A percentile compares a stretch with the other conserved stretches of the same genome.
Conservation (phyloP, 2,888 invertebrate species). For the Campoletis raptor region DNA sequence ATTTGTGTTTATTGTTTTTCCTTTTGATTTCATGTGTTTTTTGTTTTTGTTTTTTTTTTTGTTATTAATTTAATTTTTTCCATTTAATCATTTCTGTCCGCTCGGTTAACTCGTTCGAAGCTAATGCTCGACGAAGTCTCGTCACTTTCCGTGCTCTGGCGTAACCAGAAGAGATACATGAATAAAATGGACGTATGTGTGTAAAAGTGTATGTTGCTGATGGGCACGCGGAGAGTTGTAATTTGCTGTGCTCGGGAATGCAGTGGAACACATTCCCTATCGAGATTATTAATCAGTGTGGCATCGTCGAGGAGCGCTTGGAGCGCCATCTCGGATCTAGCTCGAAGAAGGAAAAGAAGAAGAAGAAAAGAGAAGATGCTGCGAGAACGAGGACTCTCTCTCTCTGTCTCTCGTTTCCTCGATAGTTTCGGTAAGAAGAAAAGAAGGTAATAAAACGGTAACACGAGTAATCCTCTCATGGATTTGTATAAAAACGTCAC, state of each 20-base stretch:
- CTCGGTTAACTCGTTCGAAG: slow-evolving; percentile 45
- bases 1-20: not conserved
- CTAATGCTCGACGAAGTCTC: slow-evolving; percentile 42
- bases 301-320: slow-evolving; percentile 20
- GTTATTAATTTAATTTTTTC: not conserved
- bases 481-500: not conserved
- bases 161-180: slow-evolving; percentile 21
- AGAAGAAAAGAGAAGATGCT: not conserved
- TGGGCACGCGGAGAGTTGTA: slow-evolving; percentile 48
- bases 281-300: slow-evolving; percentile 56
- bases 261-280: slow-evolving; percentile 38
- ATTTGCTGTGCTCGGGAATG: slow-evolving; percentile 49
- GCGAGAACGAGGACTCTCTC: slow-evolving; percentile 2
- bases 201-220: slow-evolving; percentile 23
- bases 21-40: not conserved
- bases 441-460: slow-evolving; percentile 38
- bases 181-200: slow-evolving; percentile 15
- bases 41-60: not conserved
- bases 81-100: not conserved
- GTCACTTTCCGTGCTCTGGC: slow-evolving; percentile 47
- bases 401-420: slow-evolving; percentile 3
- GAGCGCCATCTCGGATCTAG: slow-evolving; percentile 30
- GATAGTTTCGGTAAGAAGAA: not conserved
- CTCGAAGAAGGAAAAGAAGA: not conserved
- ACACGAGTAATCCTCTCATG: slow-evolving; percentile 37